Evolutionary conservation across 2,113 vertebrate genomes (phyloP).

Genomic region (Tragelaphus buxtoni): DNA sequence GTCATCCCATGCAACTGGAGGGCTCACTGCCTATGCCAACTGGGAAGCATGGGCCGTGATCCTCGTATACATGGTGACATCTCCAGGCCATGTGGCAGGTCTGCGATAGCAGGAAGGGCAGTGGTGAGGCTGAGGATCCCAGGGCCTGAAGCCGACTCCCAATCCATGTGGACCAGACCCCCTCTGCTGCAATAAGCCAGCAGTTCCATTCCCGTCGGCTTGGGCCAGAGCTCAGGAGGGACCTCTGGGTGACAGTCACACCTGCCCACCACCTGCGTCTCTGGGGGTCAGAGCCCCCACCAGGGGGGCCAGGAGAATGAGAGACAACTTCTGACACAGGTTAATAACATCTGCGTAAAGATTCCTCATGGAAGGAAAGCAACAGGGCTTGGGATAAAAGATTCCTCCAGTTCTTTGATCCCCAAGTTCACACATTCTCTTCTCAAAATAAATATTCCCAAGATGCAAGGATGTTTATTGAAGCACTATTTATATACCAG

Average conservation of each 20-base stretch:
- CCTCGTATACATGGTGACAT: rapidly evolving
- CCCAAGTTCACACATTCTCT: not conserved
- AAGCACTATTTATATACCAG: not conserved
- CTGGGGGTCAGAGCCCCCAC: rapidly evolving
- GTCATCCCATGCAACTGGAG: not conserved
- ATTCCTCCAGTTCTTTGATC: not conserved
- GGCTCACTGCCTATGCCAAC: rapidly evolving
- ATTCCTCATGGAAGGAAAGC: rapidly evolving
- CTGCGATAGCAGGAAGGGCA: not conserved
- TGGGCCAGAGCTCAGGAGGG: not conserved
- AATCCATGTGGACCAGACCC: not conserved
- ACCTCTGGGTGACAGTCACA: not conserved
- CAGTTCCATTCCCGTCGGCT: not conserved
- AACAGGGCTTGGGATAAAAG: not conserved
- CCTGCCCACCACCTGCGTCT: not conserved
- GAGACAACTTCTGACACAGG: no score
- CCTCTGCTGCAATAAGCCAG: not conserved
- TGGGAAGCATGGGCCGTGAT: no score
- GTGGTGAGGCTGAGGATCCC: not conserved
- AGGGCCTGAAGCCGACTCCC: no score
- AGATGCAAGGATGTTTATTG: not conserved
- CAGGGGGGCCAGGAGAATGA: not conserved
- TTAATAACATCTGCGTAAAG: not conserved
- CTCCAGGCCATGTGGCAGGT: not conserved
- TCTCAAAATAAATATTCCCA: not conserved